Evolutionary conservation across 2,888 invertebrate genomes (phyloP).

Genomic region (Polydrusus pterygomalis): DNA sequence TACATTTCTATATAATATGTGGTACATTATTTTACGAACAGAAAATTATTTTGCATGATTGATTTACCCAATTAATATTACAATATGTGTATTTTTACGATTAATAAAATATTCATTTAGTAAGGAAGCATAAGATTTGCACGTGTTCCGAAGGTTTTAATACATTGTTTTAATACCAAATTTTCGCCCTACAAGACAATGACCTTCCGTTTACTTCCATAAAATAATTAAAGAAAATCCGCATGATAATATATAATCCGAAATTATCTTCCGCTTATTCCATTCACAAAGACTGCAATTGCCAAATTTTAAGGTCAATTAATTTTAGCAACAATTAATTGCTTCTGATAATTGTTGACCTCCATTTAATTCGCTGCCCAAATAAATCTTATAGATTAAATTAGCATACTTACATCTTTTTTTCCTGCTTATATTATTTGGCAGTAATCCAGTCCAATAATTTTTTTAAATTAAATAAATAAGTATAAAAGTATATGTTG

Average conservation of each 20-base stretch:
- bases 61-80: too few relatives aligned
- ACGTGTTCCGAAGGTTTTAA: slow-evolving; percentile 11
- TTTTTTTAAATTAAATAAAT: too few relatives aligned
- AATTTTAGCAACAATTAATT: slow-evolving; percentile 2
- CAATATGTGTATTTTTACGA: background rate
- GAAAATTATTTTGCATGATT: too few relatives aligned
- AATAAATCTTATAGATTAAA: slow-evolving; percentile 1
- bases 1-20: too few relatives aligned
- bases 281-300: background rate
- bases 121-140: background rate
- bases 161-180: background rate
- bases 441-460: too few relatives aligned
- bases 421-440: background rate
- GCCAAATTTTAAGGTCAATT: slow-evolving; percentile 13
- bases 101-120: background rate
- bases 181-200: background rate
- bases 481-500: too few relatives aligned
- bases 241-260: background rate
- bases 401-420: background rate
- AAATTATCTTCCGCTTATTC: slow-evolving; percentile 5
- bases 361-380: background rate
- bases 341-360: slow-evolving; percentile 7
- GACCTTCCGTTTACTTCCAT: background rate
- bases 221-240: slow-evolving; percentile 1
- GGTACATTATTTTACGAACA: too few relatives aligned